Percentiles rank a stretch among this genome's conserved stretches.
These are phyloP conservation scores for Geotrypetes seraphini DNA, from an alignment of 2,797 vertebrate genomes.

Conservation along the genomic window DNA sequence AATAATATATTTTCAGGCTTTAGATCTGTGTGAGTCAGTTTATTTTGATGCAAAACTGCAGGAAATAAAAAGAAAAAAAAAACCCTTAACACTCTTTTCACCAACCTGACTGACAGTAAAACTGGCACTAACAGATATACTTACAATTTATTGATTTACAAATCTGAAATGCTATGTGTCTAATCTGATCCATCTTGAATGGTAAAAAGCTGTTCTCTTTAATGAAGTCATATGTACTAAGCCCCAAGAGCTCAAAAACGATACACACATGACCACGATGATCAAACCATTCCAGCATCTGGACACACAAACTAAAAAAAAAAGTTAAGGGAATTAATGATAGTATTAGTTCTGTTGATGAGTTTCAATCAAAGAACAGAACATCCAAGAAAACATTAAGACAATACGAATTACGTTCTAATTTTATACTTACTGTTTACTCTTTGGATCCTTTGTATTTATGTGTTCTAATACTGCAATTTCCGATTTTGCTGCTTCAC, in stretches of 20 bases:
- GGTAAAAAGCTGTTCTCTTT: constrained; percentile 94
- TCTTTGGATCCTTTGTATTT: constrained; percentile 71
- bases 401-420: not conserved
- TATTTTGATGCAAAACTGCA: constrained; percentile 88
- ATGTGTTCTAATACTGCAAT: constrained; percentile 85
- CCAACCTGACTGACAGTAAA: not conserved
- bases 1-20: constrained; percentile 97
- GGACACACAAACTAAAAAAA: constrained; percentile 75
- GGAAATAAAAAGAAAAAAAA: constrained; percentile 9
- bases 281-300: constrained; percentile 94
- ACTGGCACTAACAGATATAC: constrained; percentile 30
- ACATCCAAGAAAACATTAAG: too few relatives aligned
- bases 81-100: constrained; percentile 2
- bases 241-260: constrained; percentile 86
- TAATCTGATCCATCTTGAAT: constrained; percentile 84
- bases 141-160: constrained; percentile 82
- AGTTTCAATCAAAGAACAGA: not conserved
- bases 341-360: too few relatives aligned
- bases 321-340: not conserved
- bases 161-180: constrained; percentile 87
- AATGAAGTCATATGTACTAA: constrained; percentile 94
- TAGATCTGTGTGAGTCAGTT: constrained; percentile 92
- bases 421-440: constrained; percentile 67
- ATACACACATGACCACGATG: constrained; percentile 90
- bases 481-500: constrained; percentile 89